phyloP scores from a whole-genome alignment of 2,113 vertebrate species.

The Chaetodon auriga region DNA sequence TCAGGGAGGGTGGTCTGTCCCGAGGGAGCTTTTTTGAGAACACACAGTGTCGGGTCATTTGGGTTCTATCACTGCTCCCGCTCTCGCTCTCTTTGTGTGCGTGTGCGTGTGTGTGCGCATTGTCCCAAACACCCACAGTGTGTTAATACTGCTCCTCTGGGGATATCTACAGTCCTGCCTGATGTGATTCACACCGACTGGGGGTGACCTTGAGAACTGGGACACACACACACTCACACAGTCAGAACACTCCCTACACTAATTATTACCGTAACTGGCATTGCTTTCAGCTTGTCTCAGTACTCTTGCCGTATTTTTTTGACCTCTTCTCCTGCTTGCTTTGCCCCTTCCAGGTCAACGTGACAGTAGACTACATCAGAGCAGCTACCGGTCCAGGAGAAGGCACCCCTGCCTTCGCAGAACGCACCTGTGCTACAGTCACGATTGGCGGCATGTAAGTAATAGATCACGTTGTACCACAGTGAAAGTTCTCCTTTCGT shows the following conservation, averaged over 20 bases:
- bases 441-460: conserved; percentile 98
- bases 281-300: conserved; percentile 28
- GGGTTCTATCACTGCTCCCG: conserved; percentile 47
- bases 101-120: conserved; percentile 35
- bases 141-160: conserved; percentile 82
- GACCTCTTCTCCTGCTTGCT: conserved; percentile 23
- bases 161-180: conserved; percentile 81
- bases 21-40: conserved; percentile 57
- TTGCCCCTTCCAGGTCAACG: conserved; percentile 87
- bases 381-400: conserved; percentile 92
- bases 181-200: conserved; percentile 90
- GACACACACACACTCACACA: conserved; percentile 33
- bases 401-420: conserved; percentile 90
- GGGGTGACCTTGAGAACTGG: conserved; percentile 88
- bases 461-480: not conserved
- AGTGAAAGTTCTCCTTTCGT: not conserved
- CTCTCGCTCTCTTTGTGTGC: not conserved
- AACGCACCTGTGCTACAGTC: conserved; percentile 96
- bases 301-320: conserved; percentile 29
- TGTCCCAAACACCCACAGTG: conserved; percentile 74
- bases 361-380: conserved; percentile 97
- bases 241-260: conserved; percentile 8
- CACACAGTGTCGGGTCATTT: conserved; percentile 60
- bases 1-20: conserved; percentile 59
- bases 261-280: conserved; percentile 49